phyloP scores from a whole-genome alignment of 2,888 invertebrate species.

The Frankliniella intonsa region DNA sequence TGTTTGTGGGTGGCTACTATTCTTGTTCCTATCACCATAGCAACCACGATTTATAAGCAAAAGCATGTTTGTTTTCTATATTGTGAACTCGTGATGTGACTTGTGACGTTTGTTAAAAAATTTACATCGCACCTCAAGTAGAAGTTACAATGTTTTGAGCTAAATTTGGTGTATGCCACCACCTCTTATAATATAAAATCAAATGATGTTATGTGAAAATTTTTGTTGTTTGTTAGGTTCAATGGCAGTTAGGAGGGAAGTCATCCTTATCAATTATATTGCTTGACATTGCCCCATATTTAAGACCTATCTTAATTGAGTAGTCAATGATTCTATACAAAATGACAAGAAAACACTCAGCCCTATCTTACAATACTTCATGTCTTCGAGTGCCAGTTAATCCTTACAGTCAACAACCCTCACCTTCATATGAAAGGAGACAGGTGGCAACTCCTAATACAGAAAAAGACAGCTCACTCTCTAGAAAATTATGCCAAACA shows the following conservation, averaged over 20 bases:
- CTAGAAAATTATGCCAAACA: neutral
- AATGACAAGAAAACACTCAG: constrained; percentile 53
- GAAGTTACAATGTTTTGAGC: too few species aligned
- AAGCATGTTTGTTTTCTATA: too few species aligned
- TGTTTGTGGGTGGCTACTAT: too few species aligned
- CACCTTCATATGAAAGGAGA: constrained; percentile 57
- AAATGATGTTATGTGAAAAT: neutral
- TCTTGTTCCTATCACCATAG: too few species aligned
- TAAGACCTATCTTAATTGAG: neutral
- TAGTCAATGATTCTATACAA: constrained; percentile 30
- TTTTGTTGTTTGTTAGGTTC: neutral
- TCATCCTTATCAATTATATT: neutral
- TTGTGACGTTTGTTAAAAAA: too few species aligned
- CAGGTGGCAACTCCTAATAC: neutral
- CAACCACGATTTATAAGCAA: too few species aligned
- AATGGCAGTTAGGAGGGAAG: neutral
- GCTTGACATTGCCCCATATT: neutral
- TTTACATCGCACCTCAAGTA: too few species aligned
- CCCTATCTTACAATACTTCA: constrained; percentile 64
- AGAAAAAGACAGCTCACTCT: neutral
- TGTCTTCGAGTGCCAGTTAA: constrained; percentile 68
- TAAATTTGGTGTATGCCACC: neutral
- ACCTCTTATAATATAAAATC: neutral
- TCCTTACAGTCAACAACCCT: constrained; percentile 66
- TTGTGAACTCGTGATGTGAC: too few species aligned